These are phyloP conservation scores for Parotia lawesii DNA, from an alignment of 2,113 vertebrate species.

Conservation along the genomic window DNA sequence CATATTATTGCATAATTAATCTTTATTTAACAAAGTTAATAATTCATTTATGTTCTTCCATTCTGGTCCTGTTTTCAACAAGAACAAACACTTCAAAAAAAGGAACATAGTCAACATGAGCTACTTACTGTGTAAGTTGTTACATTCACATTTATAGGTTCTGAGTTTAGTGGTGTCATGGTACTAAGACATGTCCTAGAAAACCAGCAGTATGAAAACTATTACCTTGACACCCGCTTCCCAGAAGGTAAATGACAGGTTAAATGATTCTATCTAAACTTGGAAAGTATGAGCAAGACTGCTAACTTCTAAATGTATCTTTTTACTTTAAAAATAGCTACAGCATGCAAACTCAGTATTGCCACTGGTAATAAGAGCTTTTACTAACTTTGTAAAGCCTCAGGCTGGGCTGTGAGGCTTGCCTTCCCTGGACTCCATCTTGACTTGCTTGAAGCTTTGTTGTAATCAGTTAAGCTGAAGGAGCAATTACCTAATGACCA, in stretches of 20 bases:
- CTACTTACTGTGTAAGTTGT: conserved; percentile 13
- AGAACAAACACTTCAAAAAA: conserved; percentile 5
- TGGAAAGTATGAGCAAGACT: not conserved
- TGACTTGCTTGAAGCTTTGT: not conserved
- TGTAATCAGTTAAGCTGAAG: not conserved
- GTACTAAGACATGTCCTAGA: conserved; percentile 45
- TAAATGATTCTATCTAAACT: not conserved
- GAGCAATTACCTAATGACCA: not conserved
- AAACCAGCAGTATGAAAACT: conserved; percentile 47
- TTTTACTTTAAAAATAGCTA: not conserved
- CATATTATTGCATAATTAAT: not conserved
- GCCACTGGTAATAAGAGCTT: not conserved
- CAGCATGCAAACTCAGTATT: not conserved
- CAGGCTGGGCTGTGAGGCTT: not conserved
- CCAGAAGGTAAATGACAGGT: not conserved
- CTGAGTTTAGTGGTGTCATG: not conserved
- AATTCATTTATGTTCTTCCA: not conserved
- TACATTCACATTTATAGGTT: not conserved
- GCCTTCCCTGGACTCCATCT: not conserved
- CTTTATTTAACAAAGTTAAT: not conserved
- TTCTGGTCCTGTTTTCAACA: not conserved
- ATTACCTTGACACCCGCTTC: not conserved
- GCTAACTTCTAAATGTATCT: not conserved
- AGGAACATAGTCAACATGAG: conserved; percentile 6
- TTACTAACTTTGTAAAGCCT: not conserved